Evolutionary conservation across 2,113 vertebrate genomes (phyloP), one percentile per base, ranked within the genome.

Genomic region (Larimichthys polyactis): DNA sequence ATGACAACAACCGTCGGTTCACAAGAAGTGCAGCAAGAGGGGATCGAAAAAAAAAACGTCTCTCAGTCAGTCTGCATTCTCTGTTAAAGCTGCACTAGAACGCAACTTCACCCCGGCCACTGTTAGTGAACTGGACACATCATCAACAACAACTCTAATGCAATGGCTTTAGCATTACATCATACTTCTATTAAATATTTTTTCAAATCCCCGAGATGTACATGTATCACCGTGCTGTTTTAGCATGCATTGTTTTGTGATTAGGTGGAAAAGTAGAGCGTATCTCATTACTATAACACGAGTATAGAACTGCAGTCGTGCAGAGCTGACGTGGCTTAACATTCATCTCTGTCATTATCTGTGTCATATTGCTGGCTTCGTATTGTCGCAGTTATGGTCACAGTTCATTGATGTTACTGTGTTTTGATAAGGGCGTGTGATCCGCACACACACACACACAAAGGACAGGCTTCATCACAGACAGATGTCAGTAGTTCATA

Each of bases 371-470:
- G 54, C 15, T 14, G 11, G n/a, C 27, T 69, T 19, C n/a, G 0
- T 22, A 11, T 20, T 27, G 2, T 24, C 20, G 5, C 2, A 36
- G 2, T 40, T 40, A 40, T 40, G 36, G 36, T 40, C 36, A 40
- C 8, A 40, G 36, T 40, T 40, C 36, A 40, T 40, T 0, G 7
- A 5, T 9, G 7, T 40, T 46, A 2, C 1, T 22, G 22, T 66
- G 51, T 71, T 84, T 59, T 63, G 52, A 70, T 46, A 51, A 27
- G 27, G 27, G 27, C 27, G 27, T 27, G 27, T 27, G 27, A 27
- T 27, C 27, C 27, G 27, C 27, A 2, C 3, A 3, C 27, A 27
- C 3, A 2, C 27, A 27, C 9, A 0, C 29, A 43, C 54, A 19
- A 27, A 24, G 3, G 11, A 10, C 6, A 54, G 20, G 19, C 1